Base-by-base conservation (phyloP, 2,797 vertebrate species). In the Carapus acus region DNA sequence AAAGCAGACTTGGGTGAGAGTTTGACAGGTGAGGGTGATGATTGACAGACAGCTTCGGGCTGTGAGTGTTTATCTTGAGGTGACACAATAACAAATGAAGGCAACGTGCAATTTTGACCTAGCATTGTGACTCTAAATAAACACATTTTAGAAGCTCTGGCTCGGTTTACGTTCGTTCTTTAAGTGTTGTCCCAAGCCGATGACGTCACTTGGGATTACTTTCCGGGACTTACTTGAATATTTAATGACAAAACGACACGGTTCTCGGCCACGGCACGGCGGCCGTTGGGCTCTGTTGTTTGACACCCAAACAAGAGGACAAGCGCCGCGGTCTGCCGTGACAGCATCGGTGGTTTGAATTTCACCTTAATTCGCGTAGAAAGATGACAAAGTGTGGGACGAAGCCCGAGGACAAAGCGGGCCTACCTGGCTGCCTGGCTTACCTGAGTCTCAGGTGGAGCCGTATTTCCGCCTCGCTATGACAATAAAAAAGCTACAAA, bases 361-460 rank as follows among this genome's bases (percentile, higher is more conserved):
- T 36, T 36, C 14, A 15, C 13, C 34, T 15, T 4, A 36, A 36
- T 15, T 36, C 7, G n/a, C 40, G 41, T 21, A n/a, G 1, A 1
- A 45, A 61, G 40, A 59, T 62, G 6, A 45, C 12, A 50, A 23
- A 17, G 31, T 14, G 55, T 57, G 53, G 60, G 48, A 36, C 73
- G 71, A 64, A 31, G 44, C 61, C n/a, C n/a, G 6, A 15, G 4
- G n/a, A 36, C 34, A 6, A 11, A 15, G 34, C 34, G 9, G 76
- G 68, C 73, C 76, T 67, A 74, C 79, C 80, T 82, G 67, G 31
- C 41, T 71, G 65, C 65, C 42, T n/a, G 39, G 29, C 63, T 79
- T 69, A 90, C 88, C 89, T 90, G 87, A 54, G 79, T 21, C 55
- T 62, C 84, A 87, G 86, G 84, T 88, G 13, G 39, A 40, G 51